phyloP scores from a whole-genome alignment of 2,888 invertebrate genomes.

The Cosmorhoe ocellata region DNA sequence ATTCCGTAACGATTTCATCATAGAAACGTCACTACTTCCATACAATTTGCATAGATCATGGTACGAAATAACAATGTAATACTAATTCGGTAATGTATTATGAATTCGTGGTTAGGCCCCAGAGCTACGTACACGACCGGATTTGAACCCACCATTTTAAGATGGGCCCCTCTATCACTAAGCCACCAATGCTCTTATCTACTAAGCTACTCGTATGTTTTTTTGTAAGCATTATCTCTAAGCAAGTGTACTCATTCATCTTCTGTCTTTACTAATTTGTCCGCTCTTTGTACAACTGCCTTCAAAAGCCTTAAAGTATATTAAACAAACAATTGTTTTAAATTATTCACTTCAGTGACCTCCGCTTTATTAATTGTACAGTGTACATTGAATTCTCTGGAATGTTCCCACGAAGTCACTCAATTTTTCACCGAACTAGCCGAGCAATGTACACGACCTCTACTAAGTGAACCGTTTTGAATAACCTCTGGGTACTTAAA shows the following conservation, averaged over 20 bases:
- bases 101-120: too few relatives aligned
- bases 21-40: too few relatives aligned
- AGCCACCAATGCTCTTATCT: too few relatives aligned
- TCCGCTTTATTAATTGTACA: constrained; percentile 23
- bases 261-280: constrained; percentile 29
- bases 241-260: constrained; percentile 15
- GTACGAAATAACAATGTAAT: too few relatives aligned
- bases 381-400: constrained; percentile 15
- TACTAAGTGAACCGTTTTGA: background rate
- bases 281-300: constrained; percentile 29
- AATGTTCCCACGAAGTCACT: constrained; percentile 27
- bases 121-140: too few relatives aligned
- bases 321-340: constrained; percentile 33
- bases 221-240: too few relatives aligned
- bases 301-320: constrained; percentile 10
- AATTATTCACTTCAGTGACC: constrained; percentile 29
- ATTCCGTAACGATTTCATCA: too few relatives aligned
- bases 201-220: too few relatives aligned
- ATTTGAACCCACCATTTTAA: too few relatives aligned
- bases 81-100: too few relatives aligned
- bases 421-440: constrained; percentile 11
- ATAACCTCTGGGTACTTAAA: background rate
- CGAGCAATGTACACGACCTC: constrained; percentile 5
- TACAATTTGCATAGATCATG: too few relatives aligned
- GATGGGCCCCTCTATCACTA: too few relatives aligned